These are phyloP conservation scores for Hymenopus coronatus DNA, from an alignment of 2,888 invertebrate species.

Conservation along the genomic window DNA sequence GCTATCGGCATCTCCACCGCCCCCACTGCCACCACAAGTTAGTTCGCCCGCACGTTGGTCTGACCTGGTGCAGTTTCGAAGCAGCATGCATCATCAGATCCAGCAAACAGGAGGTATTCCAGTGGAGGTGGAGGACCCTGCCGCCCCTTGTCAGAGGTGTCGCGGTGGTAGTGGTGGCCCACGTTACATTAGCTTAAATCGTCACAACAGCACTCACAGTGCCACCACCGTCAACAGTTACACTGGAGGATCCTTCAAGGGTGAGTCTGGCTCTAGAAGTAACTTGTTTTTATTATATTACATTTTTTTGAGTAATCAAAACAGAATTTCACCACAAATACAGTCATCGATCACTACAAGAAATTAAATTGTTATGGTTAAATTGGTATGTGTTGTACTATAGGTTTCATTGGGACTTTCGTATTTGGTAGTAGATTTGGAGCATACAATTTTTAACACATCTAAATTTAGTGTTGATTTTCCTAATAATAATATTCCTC, in stretches of 20 bases:
- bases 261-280: not conserved
- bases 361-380: too few species aligned
- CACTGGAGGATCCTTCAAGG: not conserved
- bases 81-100: not conserved
- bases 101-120: not conserved
- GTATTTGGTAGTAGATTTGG: too few species aligned
- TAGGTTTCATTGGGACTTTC: too few species aligned
- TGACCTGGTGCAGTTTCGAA: slow-evolving; percentile 49
- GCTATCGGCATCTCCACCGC: slow-evolving; percentile 6
- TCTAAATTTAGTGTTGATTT: too few species aligned
- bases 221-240: slow-evolving; percentile 10
- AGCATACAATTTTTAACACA: too few species aligned
- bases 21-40: slow-evolving; percentile 17
- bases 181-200: not conserved
- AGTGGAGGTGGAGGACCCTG: not conserved
- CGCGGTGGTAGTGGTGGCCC: not conserved
- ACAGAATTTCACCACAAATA: too few species aligned
- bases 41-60: slow-evolving; percentile 39
- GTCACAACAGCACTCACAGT: slow-evolving; percentile 2
- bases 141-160: not conserved
- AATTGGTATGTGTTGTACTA: too few species aligned
- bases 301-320: not conserved
- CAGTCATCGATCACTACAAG: too few species aligned
- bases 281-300: not conserved
- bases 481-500: too few species aligned